Evolutionary conservation across 2,113 vertebrate species (phyloP).

Genomic region (Lagopus muta): DNA sequence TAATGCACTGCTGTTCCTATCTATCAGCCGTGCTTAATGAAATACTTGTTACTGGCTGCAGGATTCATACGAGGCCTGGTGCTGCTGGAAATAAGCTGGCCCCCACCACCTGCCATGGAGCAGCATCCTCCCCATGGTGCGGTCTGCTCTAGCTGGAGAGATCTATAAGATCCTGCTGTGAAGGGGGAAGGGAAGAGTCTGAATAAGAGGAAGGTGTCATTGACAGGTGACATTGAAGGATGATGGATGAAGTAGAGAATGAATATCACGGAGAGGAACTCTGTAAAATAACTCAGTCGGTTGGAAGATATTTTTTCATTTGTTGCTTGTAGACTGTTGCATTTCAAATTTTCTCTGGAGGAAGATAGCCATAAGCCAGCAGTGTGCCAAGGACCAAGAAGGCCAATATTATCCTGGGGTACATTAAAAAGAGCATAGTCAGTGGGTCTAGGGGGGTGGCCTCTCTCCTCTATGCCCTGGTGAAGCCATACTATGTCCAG

Average conservation of each 20-base stretch:
- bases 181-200: neutral
- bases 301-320: neutral
- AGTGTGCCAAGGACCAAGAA: too few species aligned
- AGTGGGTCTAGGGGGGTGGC: too few species aligned
- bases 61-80: neutral
- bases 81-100: neutral
- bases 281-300: accelerated
- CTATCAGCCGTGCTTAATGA: neutral
- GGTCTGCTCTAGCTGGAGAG: neutral
- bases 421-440: too few species aligned
- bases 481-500: too few species aligned
- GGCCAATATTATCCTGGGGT: too few species aligned
- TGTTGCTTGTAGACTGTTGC: neutral
- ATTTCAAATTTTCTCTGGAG: neutral
- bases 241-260: neutral
- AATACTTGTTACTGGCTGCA: neutral
- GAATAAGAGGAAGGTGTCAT: neutral
- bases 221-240: neutral
- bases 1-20: neutral
- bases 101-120: accelerated
- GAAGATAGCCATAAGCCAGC: neutral
- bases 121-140: neutral
- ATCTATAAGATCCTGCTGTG: neutral
- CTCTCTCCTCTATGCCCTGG: too few species aligned
- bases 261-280: neutral